Evolutionary conservation across 2,113 vertebrate species (phyloP).

Genomic region (Proterorhinus semilunaris): DNA sequence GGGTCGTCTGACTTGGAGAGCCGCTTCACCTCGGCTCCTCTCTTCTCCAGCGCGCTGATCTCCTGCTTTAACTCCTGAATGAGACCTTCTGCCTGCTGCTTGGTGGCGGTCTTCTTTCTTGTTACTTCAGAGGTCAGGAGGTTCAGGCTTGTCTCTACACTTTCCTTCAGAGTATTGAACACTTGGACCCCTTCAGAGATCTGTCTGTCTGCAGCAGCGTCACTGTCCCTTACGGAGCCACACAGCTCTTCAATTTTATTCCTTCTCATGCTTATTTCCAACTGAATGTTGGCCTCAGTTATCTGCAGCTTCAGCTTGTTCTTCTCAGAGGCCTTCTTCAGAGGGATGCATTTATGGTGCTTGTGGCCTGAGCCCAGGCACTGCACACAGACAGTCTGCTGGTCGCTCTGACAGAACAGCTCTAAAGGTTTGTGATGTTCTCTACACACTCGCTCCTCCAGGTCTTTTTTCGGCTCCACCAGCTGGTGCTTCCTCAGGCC

Average conservation of each 20-base stretch:
- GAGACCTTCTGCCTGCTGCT: background rate
- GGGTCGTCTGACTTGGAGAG: background rate
- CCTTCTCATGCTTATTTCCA: background rate
- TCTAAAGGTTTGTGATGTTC: conserved; percentile 3
- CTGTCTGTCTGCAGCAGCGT: background rate
- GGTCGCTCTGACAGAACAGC: conserved; percentile 6
- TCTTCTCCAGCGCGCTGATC: conserved; percentile 4
- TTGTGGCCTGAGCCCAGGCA: too few species aligned
- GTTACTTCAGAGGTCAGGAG: background rate
- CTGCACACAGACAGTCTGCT: background rate
- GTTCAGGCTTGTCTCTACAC: background rate
- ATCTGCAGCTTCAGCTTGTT: background rate
- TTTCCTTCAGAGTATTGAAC: conserved; percentile 1
- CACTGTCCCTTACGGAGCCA: background rate
- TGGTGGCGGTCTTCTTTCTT: background rate
- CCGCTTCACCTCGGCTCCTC: background rate
- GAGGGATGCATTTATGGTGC: background rate
- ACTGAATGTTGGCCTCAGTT: background rate
- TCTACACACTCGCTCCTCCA: background rate
- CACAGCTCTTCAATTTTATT: background rate
- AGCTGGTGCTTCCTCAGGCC: conserved; percentile 2
- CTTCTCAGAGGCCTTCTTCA: background rate
- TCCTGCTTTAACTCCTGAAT: conserved; percentile 11
- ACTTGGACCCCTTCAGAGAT: background rate
- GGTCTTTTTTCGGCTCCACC: background rate